These are phyloP conservation scores for Azorinus chamasolen DNA, from an alignment of 2,888 invertebrate genomes.

Conservation along the genomic window DNA sequence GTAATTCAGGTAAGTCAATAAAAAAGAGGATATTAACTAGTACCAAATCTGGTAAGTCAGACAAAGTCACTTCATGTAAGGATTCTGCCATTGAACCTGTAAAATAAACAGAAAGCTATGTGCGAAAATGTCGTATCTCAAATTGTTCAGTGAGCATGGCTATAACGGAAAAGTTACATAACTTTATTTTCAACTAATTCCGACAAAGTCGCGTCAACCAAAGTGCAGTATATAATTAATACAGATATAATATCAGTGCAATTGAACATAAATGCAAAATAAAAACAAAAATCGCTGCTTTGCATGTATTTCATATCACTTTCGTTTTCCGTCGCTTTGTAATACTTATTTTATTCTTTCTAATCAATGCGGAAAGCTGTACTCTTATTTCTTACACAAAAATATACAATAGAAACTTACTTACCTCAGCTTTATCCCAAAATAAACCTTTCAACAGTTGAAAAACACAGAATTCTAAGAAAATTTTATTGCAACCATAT, in stretches of 20 bases:
- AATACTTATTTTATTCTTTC: too few relatives aligned
- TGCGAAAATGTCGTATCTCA: slow-evolving; percentile 25
- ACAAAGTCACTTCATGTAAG: not conserved
- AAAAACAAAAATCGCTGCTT: too few relatives aligned
- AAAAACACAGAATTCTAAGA: not conserved
- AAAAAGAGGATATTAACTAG: slow-evolving; percentile 20
- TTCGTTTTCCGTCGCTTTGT: too few relatives aligned
- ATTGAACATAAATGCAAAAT: too few relatives aligned
- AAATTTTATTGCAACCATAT: not conserved
- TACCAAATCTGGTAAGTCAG: slow-evolving; percentile 19
- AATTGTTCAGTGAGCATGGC: not conserved
- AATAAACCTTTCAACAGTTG: too few relatives aligned
- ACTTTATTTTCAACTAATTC: slow-evolving; percentile 2
- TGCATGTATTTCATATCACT: too few relatives aligned
- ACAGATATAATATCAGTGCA: too few relatives aligned
- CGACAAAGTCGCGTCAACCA: too few relatives aligned
- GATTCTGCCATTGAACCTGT: slow-evolving; percentile 11
- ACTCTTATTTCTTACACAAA: too few relatives aligned
- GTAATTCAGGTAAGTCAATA: slow-evolving; percentile 21
- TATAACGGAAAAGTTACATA: slow-evolving; percentile 4
- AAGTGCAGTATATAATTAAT: too few relatives aligned
- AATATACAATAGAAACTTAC: slow-evolving; percentile 1
- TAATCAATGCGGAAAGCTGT: too few relatives aligned
- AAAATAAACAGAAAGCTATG: slow-evolving; percentile 4
- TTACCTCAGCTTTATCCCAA: not conserved